These are phyloP conservation scores for Dryobota labecula DNA, from an alignment of 2,888 invertebrate species.

Conservation along the genomic window DNA sequence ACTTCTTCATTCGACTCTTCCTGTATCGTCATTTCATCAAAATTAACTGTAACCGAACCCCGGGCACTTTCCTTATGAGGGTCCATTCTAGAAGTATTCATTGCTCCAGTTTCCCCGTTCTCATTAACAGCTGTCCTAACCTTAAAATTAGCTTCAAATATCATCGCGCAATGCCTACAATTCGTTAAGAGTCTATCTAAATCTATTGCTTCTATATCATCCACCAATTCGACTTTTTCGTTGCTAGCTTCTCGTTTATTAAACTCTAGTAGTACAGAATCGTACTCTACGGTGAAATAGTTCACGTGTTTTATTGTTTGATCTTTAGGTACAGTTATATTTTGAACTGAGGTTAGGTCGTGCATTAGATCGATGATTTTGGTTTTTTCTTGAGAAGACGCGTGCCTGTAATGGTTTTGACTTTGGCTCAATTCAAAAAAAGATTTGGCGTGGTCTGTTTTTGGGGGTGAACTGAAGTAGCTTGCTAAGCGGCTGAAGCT, in stretches of 20 bases:
- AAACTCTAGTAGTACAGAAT: conserved; percentile 60
- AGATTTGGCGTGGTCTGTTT: conserved; percentile 84
- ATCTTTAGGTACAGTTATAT: conserved; percentile 72
- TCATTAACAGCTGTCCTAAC: conserved; percentile 74
- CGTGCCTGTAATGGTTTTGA: conserved; percentile 85
- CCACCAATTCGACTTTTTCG: conserved; percentile 52
- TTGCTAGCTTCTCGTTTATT: conserved; percentile 47
- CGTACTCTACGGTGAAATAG: conserved; percentile 82
- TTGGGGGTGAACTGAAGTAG: conserved; percentile 83
- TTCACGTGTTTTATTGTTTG: conserved; percentile 79
- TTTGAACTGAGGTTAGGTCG: conserved; percentile 79
- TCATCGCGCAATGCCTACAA: conserved; percentile 79
- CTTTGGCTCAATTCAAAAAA: conserved; percentile 89
- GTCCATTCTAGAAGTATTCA: conserved; percentile 61
- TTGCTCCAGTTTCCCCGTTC: conserved; percentile 45
- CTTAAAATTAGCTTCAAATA: conserved; percentile 69
- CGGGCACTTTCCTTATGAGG: conserved; percentile 47
- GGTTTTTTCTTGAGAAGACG: conserved; percentile 44
- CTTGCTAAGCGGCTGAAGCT: conserved; percentile 83
- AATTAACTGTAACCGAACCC: conserved; percentile 72
- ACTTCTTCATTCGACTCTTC: conserved; percentile 74
- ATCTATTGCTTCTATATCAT: conserved; percentile 51
- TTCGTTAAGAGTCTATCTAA: conserved; percentile 62
- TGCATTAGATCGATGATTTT: conserved; percentile 75
- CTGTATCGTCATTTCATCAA: conserved; percentile 66